These are phyloP conservation scores for Argyresthia goedartella DNA, from an alignment of 2,888 invertebrate genomes.

Conservation along the genomic window DNA sequence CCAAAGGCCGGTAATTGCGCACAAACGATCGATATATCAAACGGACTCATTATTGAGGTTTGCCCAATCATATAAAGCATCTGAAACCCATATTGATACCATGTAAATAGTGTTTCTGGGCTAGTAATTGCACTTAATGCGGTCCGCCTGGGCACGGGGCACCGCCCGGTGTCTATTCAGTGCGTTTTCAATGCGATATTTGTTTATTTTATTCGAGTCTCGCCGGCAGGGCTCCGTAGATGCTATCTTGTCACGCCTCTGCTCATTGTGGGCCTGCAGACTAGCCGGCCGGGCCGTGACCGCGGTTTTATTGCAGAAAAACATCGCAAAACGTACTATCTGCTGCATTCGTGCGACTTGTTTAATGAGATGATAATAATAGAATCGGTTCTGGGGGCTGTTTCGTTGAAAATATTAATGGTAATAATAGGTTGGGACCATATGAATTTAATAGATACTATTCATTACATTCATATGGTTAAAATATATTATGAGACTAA, in stretches of 20 bases:
- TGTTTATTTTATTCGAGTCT: constrained; percentile 55
- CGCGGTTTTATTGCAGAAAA: constrained; percentile 41
- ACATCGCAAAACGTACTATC: constrained; percentile 16
- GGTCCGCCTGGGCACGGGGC: constrained; percentile 26
- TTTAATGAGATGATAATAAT: constrained; percentile 37
- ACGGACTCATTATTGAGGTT: constrained; percentile 22
- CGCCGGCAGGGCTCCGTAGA: constrained; percentile 45
- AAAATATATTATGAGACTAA: no score
- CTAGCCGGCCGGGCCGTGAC: constrained; percentile 31
- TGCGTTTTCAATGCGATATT: constrained; percentile 54
- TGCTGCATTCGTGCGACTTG: constrained; percentile 36
- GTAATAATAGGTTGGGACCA: no score
- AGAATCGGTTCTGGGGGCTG: no score
- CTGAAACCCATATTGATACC: constrained; percentile 30
- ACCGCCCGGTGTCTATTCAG: constrained; percentile 41
- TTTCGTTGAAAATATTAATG: no score
- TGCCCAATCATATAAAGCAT: constrained; percentile 25
- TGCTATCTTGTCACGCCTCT: constrained; percentile 64
- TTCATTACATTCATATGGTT: no score
- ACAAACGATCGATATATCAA: no score
- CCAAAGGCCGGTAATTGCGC: constrained; percentile 37
- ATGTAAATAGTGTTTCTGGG: constrained; percentile 36
- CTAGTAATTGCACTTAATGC: constrained; percentile 59
- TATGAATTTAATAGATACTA: no score
- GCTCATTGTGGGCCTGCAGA: constrained; percentile 19